Conservation (phyloP, 2,797 vertebrate genomes). For the Leuciscus waleckii region DNA sequence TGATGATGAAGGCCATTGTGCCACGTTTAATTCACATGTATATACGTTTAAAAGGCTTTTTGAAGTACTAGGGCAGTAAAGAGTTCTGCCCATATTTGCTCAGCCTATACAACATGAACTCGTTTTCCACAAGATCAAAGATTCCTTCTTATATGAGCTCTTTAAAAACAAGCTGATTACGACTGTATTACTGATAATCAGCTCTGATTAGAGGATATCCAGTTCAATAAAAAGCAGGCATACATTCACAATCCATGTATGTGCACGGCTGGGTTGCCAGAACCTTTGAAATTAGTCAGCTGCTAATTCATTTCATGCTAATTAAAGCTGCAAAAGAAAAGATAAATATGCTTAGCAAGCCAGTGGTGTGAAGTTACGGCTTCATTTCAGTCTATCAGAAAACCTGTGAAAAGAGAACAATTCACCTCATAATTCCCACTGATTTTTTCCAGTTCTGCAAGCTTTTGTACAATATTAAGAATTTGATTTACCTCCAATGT, state of each 20-base stretch:
- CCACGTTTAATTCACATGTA: too few species aligned
- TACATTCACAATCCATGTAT: constrained; percentile 12
- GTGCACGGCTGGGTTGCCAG: constrained; percentile 5
- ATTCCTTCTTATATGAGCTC: not conserved
- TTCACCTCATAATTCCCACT: not conserved
- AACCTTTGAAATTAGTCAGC: constrained; percentile 40
- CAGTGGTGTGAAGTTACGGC: constrained; percentile 1
- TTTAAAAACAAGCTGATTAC: not conserved
- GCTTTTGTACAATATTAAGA: not conserved
- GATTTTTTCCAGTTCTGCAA: not conserved
- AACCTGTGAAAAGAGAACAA: constrained; percentile 12
- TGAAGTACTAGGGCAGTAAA: too few species aligned
- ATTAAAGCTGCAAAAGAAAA: constrained; percentile 31
- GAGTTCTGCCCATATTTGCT: too few species aligned
- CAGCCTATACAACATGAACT: not conserved
- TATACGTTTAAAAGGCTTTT: too few species aligned
- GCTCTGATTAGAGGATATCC: not conserved
- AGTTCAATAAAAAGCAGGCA: not conserved
- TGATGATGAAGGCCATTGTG: too few species aligned
- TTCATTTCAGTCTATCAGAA: constrained; percentile 4
- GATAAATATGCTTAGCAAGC: constrained; percentile 15
- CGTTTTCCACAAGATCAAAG: not conserved
- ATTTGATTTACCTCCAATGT: not conserved
- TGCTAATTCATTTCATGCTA: not conserved
- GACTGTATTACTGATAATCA: not conserved